Base-by-base conservation (phyloP, 1,140 invertebrate species). In the Heliconius congener region DNA sequence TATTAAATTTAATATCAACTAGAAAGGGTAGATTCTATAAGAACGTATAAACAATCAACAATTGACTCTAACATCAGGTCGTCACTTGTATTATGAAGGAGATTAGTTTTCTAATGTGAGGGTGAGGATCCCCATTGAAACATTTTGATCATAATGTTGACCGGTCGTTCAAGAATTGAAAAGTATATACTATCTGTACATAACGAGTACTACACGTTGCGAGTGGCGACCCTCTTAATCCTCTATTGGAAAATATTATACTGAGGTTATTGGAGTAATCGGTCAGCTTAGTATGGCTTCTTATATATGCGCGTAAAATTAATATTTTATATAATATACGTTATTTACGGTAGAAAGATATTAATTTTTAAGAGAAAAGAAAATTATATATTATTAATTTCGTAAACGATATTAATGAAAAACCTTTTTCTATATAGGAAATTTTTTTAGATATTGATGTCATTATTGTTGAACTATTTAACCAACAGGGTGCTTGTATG, bases 31-130 rank as follows among this genome's bases (percentile, higher is more conserved):
- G 3, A 0, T 46, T 46, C 0, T 46, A 72, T 70, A 74, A 74
- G 34, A 70, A 70, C 77, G 42, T 46, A 39, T 66, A 89, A 91
- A 91, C 91, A 92, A 88, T 87, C 88, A 90, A 90, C 90, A 90
- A 91, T 89, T 85, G 85, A 85, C 82, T 90, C 42, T 66, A 66
- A 66, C 76, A 75, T 75, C 76, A 84, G 83, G 84, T 87, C 83
- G 87, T 77, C 77, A 77, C 81, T 83, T 84, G 78, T 76, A 81
- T 85, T 82, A 81, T 81, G 78, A 90, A 83, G 85, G 85, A 88
- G 88, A 92, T 93, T 90, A 90, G 81, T 82, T 88, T 82, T 76
- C 82, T 76, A 83, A 78, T 72, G 80, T 46, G 76, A 70, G 82
- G 81, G 78, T 66, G 78, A 80, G 50, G 77, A 30, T 76, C 79